Base-by-base conservation (phyloP, 92 coral and sea anemone species). In the Epizoanthus ramosus region DNA sequence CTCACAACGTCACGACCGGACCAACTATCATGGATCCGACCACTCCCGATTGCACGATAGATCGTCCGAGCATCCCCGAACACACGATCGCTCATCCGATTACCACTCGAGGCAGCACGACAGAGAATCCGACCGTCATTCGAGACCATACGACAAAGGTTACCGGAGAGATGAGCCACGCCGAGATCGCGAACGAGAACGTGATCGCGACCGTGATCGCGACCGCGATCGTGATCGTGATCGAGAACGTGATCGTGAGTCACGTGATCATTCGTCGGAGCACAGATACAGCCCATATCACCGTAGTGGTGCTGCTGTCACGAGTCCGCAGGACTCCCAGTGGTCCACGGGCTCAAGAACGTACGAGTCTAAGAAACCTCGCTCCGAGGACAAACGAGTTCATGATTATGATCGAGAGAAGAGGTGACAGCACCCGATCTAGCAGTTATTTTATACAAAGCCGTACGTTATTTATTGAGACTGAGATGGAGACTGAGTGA, bases 81-180 rank as follows among this genome's bases (percentile, higher is more conserved):
- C 86, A 16, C 92, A 88, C 89, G 97, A 93, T 52, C 70, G 92
- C 58, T 75, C 91, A 8, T 92, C 95, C 89, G 95, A 92, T n/a
- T 88, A 91, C 79, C 89, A 91, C 59, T 84, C 97, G 60, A 79
- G 97, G 80, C 83, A 92, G 50, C 86, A 93, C 56, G 92, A 88
- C 66, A 75, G 92, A 23, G 85, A 79, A 50, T 80, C 95, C 23
- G 95, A 92, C 71, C 92, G 91, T 72, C 86, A 91, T 76, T 87
- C 95, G 80, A 92, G 97, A 60, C 70, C 94, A 18, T 70, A 83
- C 86, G 95, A 92, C 71, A 92, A 92, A 57, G 74, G 79, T 45
- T 66, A 88, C 53, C 80, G 87, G 58, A 84, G 83, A 88, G 90
- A 80, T 39, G 81, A 76, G 21, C 17, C 70, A 57, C 81, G 81